These are phyloP conservation scores for Gymnocephalus cernua DNA, from an alignment of 2,113 vertebrate genomes.

Conservation along the genomic window DNA sequence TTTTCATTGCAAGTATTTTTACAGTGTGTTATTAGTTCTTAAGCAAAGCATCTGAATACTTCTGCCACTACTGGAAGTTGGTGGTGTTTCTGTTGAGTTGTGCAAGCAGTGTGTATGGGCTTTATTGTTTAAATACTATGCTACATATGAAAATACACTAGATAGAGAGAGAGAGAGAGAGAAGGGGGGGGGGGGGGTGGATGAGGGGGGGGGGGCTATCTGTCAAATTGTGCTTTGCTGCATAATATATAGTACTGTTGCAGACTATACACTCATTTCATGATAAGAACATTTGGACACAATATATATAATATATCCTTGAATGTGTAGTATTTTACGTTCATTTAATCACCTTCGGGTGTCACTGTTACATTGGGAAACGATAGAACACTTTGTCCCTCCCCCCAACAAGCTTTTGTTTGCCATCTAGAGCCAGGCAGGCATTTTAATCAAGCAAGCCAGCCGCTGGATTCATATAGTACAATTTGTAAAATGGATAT, in stretches of 20 bases:
- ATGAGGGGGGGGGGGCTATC: too few relatives aligned
- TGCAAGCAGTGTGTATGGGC: background rate
- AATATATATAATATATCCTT: too few relatives aligned
- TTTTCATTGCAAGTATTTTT: too few relatives aligned
- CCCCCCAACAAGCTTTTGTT: constrained; percentile 13
- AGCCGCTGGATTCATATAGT: background rate
- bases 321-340: background rate
- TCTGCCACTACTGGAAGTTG: too few relatives aligned
- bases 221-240: too few relatives aligned
- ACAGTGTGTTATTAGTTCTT: too few relatives aligned
- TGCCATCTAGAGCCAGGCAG: background rate
- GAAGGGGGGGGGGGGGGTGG: too few relatives aligned
- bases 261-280: background rate
- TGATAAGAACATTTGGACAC: background rate
- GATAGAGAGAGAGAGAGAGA: background rate
- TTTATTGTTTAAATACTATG: background rate
- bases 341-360: background rate
- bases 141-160: background rate
- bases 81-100: background rate
- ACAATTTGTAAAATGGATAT: background rate
- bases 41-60: too few relatives aligned
- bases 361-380: constrained; percentile 10
- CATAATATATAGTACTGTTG: background rate
- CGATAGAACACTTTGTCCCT: background rate
- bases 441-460: too few relatives aligned